Base-by-base conservation (phyloP, 2,797 vertebrate species). In the Sarcophilus harrisii region DNA sequence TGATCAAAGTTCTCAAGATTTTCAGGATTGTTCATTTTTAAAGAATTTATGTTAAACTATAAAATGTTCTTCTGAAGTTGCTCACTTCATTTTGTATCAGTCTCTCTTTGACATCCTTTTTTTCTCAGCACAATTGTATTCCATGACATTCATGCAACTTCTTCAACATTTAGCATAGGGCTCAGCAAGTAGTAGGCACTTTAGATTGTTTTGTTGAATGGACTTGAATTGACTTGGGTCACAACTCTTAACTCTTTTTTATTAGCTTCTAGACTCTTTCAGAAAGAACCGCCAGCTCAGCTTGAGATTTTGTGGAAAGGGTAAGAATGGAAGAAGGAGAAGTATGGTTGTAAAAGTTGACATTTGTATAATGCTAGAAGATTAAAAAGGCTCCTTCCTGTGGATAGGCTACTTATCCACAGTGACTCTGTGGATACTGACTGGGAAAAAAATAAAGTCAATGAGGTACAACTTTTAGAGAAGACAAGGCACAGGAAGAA, bases 401-500 rank as follows among this genome's bases (percentile, higher is more conserved):
- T n/a, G n/a, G n/a, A n/a, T n/a, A n/a, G n/a, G n/a, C n/a, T n/a
- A n/a, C n/a, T n/a, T n/a, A n/a, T n/a, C n/a, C 32, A 66, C 13
- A n/a, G 30, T 66, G 62, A 66, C n/a, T n/a, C 30, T n/a, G 13
- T 66, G 57, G 10, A 57, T 0, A 52, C 11, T 30, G 62, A 14
- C 14, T 66, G 32, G 30, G 1, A n/a, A 62, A 66, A 66, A 66
- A 66, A 66, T 66, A 66, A 66, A n/a, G 30, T 32, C 60, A n/a
- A 5, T 66, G 62, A 66, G 62, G 32, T n/a, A 66, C 32, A n/a
- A 16, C 13, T 66, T 62, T 55, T 9, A 92, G 29, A 90, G 30
- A 66, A 81, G 81, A n/a, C 30, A 93, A 89, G 57, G n/a, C 87
- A 90, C 91, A 90, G 14, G 27, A 57, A 92, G 81, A 60, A 91